These are phyloP conservation scores for Vespertilio murinus DNA, from an alignment of 2,797 vertebrate species.

Conservation along the genomic window DNA sequence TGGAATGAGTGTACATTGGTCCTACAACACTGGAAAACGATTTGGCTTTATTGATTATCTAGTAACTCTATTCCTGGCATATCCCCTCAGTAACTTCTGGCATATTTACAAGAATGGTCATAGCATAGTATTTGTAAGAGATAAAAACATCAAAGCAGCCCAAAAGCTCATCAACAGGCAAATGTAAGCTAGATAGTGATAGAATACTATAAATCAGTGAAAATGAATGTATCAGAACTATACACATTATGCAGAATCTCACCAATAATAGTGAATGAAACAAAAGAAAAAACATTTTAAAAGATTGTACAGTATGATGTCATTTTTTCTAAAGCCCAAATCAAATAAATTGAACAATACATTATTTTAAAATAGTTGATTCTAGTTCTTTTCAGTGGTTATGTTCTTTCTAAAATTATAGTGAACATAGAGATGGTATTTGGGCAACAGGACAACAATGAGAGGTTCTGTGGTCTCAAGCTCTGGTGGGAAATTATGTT, in stretches of 20 bases:
- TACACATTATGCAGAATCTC: neutral
- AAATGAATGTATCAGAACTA: neutral
- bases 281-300: neutral
- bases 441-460: neutral
- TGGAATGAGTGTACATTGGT: neutral
- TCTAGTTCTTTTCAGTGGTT: too few species aligned
- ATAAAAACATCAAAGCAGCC: neutral
- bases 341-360: too few species aligned
- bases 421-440: neutral
- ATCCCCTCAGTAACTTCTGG: neutral
- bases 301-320: neutral
- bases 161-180: neutral
- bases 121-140: neutral
- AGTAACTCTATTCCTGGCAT: neutral
- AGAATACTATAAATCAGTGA: neutral
- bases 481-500: neutral
- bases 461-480: neutral
- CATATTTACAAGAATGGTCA: neutral
- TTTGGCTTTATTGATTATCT: neutral
- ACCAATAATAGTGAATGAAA: neutral
- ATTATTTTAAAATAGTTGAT: too few species aligned
- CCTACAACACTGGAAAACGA: neutral
- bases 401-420: too few species aligned
- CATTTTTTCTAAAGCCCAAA: too few species aligned
- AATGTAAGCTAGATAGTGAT: neutral